A percentile compares a stretch with the other conserved stretches of the same genome.
Conservation (phyloP, 37 sponge, comb jelly and placozoan species). For the Hormiphora californensis region DNA sequence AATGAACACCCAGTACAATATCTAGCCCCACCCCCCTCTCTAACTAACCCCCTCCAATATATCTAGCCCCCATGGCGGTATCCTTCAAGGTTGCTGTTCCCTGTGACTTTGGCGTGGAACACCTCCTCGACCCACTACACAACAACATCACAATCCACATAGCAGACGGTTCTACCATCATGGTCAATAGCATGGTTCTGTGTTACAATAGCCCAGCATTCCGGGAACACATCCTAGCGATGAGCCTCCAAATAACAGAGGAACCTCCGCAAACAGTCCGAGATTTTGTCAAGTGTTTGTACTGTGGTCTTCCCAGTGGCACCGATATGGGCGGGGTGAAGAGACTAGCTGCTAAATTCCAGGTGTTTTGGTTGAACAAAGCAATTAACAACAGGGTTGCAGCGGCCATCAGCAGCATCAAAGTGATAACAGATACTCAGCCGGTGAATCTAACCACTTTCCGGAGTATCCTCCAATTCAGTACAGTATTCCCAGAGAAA, state of each 20-base stretch:
- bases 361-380: background rate
- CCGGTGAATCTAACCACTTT: too few species aligned
- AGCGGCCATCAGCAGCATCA: too few species aligned
- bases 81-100: background rate
- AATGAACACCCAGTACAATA: too few species aligned
- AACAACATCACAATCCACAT: background rate
- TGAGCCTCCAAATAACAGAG: background rate
- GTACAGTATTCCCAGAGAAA: too few species aligned
- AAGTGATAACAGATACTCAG: too few species aligned
- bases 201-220: background rate
- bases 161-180: background rate
- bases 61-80: too few species aligned
- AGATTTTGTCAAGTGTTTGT: background rate
- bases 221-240: background rate
- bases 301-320: background rate
- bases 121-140: background rate
- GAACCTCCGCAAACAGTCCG: background rate
- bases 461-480: too few species aligned
- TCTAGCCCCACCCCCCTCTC: too few species aligned
- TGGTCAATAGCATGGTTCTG: background rate
- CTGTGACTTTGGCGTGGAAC: background rate
- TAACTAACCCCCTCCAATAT: too few species aligned
- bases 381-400: too few species aligned
- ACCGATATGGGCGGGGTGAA: background rate
- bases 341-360: constrained; percentile 6